Evolutionary conservation across 53 echinoderm and acorn worm genomes (phyloP).

Genomic region (Glandiceps talaboti): DNA sequence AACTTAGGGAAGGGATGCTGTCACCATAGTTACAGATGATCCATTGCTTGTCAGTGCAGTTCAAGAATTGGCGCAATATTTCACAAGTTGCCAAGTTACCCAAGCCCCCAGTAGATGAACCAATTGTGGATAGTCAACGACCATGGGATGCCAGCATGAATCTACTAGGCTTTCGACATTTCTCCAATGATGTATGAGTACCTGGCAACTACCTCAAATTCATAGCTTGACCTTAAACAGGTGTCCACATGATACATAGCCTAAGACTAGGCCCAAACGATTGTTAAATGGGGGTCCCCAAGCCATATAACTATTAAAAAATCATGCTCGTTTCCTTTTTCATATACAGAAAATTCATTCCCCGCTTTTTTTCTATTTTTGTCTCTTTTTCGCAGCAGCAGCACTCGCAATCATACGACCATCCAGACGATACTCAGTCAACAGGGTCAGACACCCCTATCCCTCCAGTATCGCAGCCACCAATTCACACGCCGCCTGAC

Average conservation of each 20-base stretch:
- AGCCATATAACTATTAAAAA: not conserved
- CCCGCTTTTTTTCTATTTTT: not conserved
- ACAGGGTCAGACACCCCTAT: conserved; percentile 1
- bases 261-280: not conserved
- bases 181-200: not conserved
- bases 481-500: conserved; percentile 12
- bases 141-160: not conserved
- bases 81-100: not conserved
- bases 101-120: not conserved
- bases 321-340: not conserved
- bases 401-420: not conserved
- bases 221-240: not conserved
- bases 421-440: not conserved
- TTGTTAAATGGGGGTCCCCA: not conserved
- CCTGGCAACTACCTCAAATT: not conserved
- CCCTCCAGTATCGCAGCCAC: not conserved
- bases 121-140: not conserved
- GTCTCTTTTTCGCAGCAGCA: not conserved
- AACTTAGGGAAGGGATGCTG: not conserved
- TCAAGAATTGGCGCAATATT: not conserved
- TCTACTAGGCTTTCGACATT: not conserved
- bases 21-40: not conserved
- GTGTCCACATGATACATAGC: not conserved
- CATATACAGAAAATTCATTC: not conserved
- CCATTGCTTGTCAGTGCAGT: not conserved